A percentile compares a stretch with the other conserved stretches of the same genome.
These are phyloP conservation scores for Cardiocondyla obscurior DNA, from an alignment of 1,140 invertebrate species.

Conservation along the genomic window DNA sequence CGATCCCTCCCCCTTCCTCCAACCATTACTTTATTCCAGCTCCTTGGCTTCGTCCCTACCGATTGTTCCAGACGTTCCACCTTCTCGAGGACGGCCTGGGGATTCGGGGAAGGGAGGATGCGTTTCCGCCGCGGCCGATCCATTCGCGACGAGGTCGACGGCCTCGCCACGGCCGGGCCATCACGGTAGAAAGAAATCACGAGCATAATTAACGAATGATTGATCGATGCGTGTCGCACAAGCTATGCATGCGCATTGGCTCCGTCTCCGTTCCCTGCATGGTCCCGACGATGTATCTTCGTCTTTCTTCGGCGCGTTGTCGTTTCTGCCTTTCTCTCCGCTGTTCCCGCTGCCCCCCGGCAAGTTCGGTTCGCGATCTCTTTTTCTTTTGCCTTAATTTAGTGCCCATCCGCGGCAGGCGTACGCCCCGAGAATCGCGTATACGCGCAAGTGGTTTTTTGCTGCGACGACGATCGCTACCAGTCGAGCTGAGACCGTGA, in stretches of 20 bases:
- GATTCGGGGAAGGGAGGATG: slow-evolving; percentile 58
- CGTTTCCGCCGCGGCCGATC: slow-evolving; percentile 63
- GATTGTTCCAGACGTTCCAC: slow-evolving; percentile 49
- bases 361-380: slow-evolving; percentile 63
- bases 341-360: neutral
- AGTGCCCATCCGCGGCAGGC: slow-evolving; percentile 67
- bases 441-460: slow-evolving; percentile 61
- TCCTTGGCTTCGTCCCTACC: slow-evolving; percentile 29
- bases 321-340: slow-evolving; percentile 34
- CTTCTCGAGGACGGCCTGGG: slow-evolving; percentile 58
- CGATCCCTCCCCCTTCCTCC: neutral
- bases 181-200: slow-evolving; percentile 80
- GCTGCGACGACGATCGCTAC: neutral
- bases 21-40: slow-evolving; percentile 24
- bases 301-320: slow-evolving; percentile 23
- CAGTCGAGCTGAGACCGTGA: slow-evolving; percentile 21
- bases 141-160: slow-evolving; percentile 68
- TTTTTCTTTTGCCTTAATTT: slow-evolving; percentile 77
- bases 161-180: slow-evolving; percentile 66
- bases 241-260: slow-evolving; percentile 78
- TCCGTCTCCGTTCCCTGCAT: slow-evolving; percentile 55
- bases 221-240: slow-evolving; percentile 81
- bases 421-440: slow-evolving; percentile 66
- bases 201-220: slow-evolving; percentile 83
- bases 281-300: slow-evolving; percentile 49